Conservation (phyloP, 2,888 invertebrate species). For the Chalcosyrphus nemorum region DNA sequence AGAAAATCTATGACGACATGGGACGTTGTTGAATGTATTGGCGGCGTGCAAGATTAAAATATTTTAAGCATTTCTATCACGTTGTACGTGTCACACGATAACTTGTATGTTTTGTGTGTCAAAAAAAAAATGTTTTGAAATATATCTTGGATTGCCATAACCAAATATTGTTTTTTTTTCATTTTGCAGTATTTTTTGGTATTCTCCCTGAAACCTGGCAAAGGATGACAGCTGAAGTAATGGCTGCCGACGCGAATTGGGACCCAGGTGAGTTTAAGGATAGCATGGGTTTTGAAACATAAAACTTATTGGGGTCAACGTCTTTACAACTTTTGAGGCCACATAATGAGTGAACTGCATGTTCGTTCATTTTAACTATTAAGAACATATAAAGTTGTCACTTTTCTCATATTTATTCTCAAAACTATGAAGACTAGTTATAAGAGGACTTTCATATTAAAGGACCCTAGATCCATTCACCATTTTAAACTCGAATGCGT, state of each 20-base stretch:
- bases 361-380: no score
- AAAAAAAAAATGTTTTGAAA: background rate
- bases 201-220: constrained; percentile 48
- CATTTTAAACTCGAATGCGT: no score
- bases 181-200: constrained; percentile 38
- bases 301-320: no score
- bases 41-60: background rate
- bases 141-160: background rate
- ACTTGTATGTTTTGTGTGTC: background rate
- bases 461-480: no score
- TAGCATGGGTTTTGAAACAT: no score
- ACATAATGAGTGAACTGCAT: no score
- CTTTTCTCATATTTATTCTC: no score
- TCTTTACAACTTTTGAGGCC: background rate
- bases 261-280: constrained; percentile 81
- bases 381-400: no score
- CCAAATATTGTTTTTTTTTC: background rate
- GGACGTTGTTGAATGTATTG: background rate
- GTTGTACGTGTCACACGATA: background rate
- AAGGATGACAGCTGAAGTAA: constrained; percentile 82
- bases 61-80: constrained; percentile 26
- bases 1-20: constrained; percentile 40
- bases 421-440: no score
- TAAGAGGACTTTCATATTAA: no score
- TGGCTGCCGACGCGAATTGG: constrained; percentile 82